Conservation (phyloP, 2,888 invertebrate genomes). For the Metellina segmentata region DNA sequence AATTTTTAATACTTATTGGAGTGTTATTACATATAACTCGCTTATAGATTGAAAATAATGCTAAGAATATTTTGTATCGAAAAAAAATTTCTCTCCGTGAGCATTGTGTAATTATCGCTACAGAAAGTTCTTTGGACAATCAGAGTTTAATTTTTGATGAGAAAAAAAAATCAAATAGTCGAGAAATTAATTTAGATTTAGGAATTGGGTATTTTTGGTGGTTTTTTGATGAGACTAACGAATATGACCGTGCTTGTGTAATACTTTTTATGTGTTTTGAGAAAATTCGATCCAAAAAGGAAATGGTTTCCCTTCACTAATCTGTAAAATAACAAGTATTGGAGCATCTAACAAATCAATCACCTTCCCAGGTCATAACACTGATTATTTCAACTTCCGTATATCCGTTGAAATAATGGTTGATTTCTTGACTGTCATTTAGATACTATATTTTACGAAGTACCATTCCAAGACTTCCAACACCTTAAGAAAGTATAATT, state of each 20-base stretch:
- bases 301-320: too few species aligned
- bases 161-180: not conserved
- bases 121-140: slow-evolving; percentile 62
- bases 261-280: not conserved
- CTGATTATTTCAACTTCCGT: too few species aligned
- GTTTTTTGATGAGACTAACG: not conserved
- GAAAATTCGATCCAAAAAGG: too few species aligned
- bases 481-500: too few species aligned
- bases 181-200: not conserved
- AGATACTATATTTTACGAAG: too few species aligned
- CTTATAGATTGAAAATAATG: slow-evolving; percentile 54
- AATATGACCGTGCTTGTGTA: not conserved
- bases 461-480: too few species aligned
- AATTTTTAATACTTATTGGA: slow-evolving; percentile 59
- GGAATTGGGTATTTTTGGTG: not conserved
- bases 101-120: slow-evolving; percentile 13
- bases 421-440: too few species aligned
- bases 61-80: slow-evolving; percentile 58
- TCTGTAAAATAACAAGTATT: too few species aligned
- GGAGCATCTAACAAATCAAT: too few species aligned
- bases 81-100: slow-evolving; percentile 32
- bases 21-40: slow-evolving; percentile 43
- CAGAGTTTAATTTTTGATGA: slow-evolving; percentile 38
- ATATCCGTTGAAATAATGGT: too few species aligned
- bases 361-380: too few species aligned